Percentiles rank a stretch among this genome's conserved stretches.
Evolutionary conservation across 2,888 invertebrate species (phyloP).

Genomic region (Taenaris catops): DNA sequence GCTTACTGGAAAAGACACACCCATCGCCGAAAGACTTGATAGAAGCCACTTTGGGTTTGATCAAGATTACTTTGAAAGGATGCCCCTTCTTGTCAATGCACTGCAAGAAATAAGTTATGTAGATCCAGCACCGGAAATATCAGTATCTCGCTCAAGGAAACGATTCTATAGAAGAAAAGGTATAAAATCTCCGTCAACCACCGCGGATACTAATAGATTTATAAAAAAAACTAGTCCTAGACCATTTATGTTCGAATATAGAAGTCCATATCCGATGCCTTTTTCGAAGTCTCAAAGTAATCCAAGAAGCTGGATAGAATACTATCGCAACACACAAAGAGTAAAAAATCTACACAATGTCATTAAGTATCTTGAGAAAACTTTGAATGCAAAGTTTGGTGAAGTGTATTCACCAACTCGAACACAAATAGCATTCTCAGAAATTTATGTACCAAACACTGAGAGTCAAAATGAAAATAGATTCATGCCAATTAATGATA

Average conservation of each 20-base stretch:
- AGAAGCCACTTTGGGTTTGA: conserved; percentile 63
- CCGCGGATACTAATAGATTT: conserved; percentile 32
- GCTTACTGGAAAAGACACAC: conserved; percentile 37
- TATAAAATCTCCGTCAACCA: conserved; percentile 29
- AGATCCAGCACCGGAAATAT: conserved; percentile 44
- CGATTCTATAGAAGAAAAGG: conserved; percentile 20
- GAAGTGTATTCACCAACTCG: conserved; percentile 48
- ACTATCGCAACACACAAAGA: conserved; percentile 63
- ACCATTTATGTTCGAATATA: conserved; percentile 70
- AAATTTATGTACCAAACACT: conserved; percentile 53
- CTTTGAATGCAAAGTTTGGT: conserved; percentile 65
- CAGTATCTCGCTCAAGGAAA: conserved; percentile 19
- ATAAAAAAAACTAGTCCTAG: conserved; percentile 66
- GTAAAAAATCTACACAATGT: conserved; percentile 64
- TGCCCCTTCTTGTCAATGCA: conserved; percentile 69
- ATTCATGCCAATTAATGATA: conserved; percentile 27
- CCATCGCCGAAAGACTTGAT: conserved; percentile 61
- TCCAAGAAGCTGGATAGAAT: conserved; percentile 63
- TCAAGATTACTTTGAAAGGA: conserved; percentile 68
- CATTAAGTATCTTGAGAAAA: conserved; percentile 64
- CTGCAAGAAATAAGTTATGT: conserved; percentile 60
- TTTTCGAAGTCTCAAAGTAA: conserved; percentile 50
- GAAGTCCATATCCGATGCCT: conserved; percentile 57
- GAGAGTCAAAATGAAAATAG: conserved; percentile 30
- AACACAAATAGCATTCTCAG: conserved; percentile 59